A percentile compares a stretch with the other conserved stretches of the same genome.
These are phyloP conservation scores for Campaea margaritaria DNA, from an alignment of 2,888 invertebrate genomes.

Conservation along the genomic window DNA sequence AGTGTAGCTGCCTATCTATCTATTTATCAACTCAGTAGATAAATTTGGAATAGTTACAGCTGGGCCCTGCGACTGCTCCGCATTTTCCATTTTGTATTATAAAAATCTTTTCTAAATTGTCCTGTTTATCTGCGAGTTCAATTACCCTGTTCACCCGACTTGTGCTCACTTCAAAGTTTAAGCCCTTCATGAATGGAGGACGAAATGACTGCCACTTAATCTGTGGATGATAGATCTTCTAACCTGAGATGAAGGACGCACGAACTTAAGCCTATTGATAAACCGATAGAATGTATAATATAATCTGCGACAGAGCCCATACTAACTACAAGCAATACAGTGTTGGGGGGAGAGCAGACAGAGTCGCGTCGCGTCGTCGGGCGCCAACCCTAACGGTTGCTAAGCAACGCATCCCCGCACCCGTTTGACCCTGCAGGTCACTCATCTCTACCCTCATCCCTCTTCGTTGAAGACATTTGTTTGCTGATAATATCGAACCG, in stretches of 20 bases:
- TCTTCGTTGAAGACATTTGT: constrained; percentile 42
- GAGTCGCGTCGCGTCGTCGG: constrained; percentile 35
- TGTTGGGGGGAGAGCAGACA: not conserved
- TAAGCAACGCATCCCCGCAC: constrained; percentile 66
- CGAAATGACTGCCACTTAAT: constrained; percentile 8
- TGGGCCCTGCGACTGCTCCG: too few species aligned
- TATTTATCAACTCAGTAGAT: too few species aligned
- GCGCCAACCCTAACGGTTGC: constrained; percentile 57
- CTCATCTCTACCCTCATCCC: constrained; percentile 53
- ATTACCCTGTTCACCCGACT: constrained; percentile 17
- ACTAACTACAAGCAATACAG: too few species aligned
- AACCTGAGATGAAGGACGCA: constrained; percentile 1
- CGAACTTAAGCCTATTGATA: constrained; percentile 8
- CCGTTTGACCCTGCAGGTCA: constrained; percentile 65
- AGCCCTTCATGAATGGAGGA: constrained; percentile 20
- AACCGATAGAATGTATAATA: not conserved
- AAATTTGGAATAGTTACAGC: too few species aligned
- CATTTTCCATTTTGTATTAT: not conserved
- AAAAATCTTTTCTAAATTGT: constrained; percentile 2
- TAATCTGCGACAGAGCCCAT: constrained; percentile 1
- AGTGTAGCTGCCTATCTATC: too few species aligned
- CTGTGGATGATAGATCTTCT: not conserved
- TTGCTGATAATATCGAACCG: constrained; percentile 36
- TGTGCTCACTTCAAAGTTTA: constrained; percentile 21
- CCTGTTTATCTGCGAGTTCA: constrained; percentile 13